phyloP scores from a whole-genome alignment of 2,113 vertebrate genomes.

The Struthidea cinerea region DNA sequence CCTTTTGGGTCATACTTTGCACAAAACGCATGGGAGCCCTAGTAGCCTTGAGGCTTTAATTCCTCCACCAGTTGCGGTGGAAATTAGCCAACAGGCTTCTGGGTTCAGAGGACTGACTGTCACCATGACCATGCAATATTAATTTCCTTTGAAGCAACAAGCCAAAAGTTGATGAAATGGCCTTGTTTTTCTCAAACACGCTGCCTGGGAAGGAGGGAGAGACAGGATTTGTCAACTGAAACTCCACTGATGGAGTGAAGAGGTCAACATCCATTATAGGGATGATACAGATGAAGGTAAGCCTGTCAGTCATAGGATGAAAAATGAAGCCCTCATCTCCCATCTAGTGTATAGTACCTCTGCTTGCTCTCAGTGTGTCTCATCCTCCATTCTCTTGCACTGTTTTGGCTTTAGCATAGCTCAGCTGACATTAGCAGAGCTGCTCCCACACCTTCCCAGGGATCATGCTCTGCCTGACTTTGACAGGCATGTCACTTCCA shows the following conservation, averaged over 20 bases:
- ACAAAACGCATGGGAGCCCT: neutral
- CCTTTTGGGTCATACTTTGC: neutral
- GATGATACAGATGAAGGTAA: slow-evolving; percentile 35
- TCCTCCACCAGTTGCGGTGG: neutral
- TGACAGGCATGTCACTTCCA: neutral
- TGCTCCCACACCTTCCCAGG: neutral
- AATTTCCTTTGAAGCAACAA: slow-evolving; percentile 25
- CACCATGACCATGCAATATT: neutral
- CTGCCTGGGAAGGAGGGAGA: neutral
- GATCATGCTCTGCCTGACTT: neutral
- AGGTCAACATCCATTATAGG: slow-evolving; percentile 33
- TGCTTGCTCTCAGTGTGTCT: neutral
- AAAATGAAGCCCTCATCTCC: neutral
- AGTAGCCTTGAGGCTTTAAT: slow-evolving; percentile 8
- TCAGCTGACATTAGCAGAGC: neutral
- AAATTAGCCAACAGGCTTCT: slow-evolving; percentile 20
- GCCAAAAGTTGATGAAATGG: neutral
- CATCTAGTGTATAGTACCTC: neutral
- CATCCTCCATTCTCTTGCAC: neutral
- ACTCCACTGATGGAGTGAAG: neutral
- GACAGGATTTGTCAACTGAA: slow-evolving; percentile 15
- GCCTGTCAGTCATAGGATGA: neutral
- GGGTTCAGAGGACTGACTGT: slow-evolving; percentile 7
- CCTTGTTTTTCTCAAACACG: slow-evolving; percentile 3
- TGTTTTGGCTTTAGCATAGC: neutral